phyloP scores from a whole-genome alignment of 2,113 vertebrate species.

The Agelaius phoeniceus region DNA sequence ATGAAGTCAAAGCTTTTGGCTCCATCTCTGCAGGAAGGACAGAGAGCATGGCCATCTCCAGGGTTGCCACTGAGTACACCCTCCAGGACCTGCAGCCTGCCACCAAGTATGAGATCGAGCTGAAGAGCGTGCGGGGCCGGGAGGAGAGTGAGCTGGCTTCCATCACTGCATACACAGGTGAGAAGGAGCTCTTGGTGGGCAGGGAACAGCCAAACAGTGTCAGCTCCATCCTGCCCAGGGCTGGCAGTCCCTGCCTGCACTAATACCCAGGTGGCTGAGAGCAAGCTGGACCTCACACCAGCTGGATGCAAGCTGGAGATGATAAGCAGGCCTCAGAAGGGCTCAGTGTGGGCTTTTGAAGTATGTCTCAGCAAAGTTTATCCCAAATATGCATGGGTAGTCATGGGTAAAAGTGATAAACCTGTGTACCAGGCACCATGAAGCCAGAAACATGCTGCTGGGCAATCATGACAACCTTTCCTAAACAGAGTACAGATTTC shows the following conservation, averaged over 20 bases:
- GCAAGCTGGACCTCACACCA: not conserved
- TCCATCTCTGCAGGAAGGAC: conserved; percentile 79
- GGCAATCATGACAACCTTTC: not conserved
- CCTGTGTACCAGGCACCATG: not conserved
- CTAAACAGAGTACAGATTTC: not conserved
- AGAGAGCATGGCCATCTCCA: conserved; percentile 87
- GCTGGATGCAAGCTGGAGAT: not conserved
- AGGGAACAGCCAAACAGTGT: not conserved
- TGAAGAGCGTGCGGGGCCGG: conserved; percentile 85
- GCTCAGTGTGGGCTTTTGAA: not conserved
- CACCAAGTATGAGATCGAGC: conserved; percentile 87
- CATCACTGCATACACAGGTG: conserved; percentile 88
- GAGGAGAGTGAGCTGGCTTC: conserved; percentile 88
- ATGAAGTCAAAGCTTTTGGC: not conserved
- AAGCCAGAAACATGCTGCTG: not conserved
- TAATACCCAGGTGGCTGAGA: not conserved
- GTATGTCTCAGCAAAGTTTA: not conserved
- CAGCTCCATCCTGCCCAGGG: not conserved
- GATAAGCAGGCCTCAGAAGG: not conserved
- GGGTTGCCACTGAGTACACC: conserved; percentile 81
- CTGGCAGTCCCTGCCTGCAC: not conserved
- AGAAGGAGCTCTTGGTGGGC: not conserved
- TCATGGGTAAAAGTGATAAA: not conserved
- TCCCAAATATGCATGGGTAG: not conserved
- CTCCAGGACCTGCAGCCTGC: conserved; percentile 86